A percentile compares a stretch with the other conserved stretches of the same genome.
These are phyloP conservation scores for Caranx melampygus DNA, from an alignment of 2,113 vertebrate species.

Conservation along the genomic window DNA sequence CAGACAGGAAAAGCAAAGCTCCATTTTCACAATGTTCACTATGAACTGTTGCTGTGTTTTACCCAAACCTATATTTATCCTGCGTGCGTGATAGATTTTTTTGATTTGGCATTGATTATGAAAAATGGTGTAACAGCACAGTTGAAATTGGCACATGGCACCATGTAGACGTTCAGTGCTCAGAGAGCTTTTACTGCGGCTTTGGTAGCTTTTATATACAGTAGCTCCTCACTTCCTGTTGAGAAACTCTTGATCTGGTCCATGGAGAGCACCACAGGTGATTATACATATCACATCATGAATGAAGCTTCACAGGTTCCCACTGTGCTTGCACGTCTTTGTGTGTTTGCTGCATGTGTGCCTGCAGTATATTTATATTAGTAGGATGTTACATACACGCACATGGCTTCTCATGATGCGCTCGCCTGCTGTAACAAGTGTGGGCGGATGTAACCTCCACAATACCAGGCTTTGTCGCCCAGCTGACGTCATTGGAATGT, in stretches of 20 bases:
- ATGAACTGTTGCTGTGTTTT: no score
- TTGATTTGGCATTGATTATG: neutral
- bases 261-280: neutral
- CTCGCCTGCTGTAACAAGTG: neutral
- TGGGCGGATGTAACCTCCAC: conserved; percentile 61
- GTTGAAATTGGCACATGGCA: neutral
- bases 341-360: conserved; percentile 5
- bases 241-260: neutral
- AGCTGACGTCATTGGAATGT: conserved; percentile 67
- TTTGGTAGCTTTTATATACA: neutral
- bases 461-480: conserved; percentile 65
- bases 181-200: neutral
- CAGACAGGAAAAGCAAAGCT: no score
- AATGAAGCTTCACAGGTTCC: neutral
- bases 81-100: neutral
- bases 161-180: neutral
- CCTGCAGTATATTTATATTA: neutral
- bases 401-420: conserved; percentile 10
- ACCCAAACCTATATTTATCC: neutral
- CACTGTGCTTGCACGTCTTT: neutral
- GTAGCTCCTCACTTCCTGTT: neutral
- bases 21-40: no score
- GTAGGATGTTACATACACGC: conserved; percentile 18
- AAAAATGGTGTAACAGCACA: neutral
- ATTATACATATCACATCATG: neutral